These are phyloP conservation scores for Allygus modestus DNA, from an alignment of 2,888 invertebrate species.

Conservation along the genomic window DNA sequence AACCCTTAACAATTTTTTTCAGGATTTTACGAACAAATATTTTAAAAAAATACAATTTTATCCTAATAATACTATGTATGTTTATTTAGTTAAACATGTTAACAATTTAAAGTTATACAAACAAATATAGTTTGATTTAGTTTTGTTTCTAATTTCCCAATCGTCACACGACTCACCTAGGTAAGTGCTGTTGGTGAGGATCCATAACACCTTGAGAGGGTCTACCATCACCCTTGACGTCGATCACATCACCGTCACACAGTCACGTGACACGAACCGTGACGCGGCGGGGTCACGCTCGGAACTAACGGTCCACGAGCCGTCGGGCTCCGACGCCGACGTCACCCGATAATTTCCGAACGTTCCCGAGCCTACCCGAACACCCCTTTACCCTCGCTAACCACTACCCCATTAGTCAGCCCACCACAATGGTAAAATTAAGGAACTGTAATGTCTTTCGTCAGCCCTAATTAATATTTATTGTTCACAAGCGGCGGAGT, in stretches of 20 bases:
- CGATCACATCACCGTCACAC: conserved; percentile 7
- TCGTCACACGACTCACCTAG: too few species aligned
- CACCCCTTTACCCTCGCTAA: background rate
- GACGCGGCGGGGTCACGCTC: background rate
- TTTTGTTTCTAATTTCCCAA: too few species aligned
- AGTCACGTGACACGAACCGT: background rate
- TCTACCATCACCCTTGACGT: conserved; percentile 45
- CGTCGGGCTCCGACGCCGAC: background rate
- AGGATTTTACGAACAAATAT: too few species aligned
- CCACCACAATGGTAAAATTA: conserved; percentile 23
- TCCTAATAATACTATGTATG: too few species aligned
- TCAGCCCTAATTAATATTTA: conserved; percentile 35
- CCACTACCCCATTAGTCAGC: conserved; percentile 1
- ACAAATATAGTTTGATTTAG: too few species aligned
- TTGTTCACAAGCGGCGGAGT: conserved; percentile 4
- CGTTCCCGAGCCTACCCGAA: background rate
- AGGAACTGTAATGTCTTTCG: conserved; percentile 37
- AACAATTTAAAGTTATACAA: too few species aligned
- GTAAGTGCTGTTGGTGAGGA: conserved; percentile 57
- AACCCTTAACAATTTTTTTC: too few species aligned
- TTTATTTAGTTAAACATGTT: too few species aligned
- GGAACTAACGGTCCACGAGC: background rate
- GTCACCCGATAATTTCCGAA: background rate
- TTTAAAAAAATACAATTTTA: too few species aligned
- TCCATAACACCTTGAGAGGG: conserved; percentile 54